A percentile compares a stretch with the other conserved stretches of the same genome.
These are phyloP conservation scores for Aporrectodea caliginosa DNA, from an alignment of 1,140 invertebrate genomes.

Conservation along the genomic window DNA sequence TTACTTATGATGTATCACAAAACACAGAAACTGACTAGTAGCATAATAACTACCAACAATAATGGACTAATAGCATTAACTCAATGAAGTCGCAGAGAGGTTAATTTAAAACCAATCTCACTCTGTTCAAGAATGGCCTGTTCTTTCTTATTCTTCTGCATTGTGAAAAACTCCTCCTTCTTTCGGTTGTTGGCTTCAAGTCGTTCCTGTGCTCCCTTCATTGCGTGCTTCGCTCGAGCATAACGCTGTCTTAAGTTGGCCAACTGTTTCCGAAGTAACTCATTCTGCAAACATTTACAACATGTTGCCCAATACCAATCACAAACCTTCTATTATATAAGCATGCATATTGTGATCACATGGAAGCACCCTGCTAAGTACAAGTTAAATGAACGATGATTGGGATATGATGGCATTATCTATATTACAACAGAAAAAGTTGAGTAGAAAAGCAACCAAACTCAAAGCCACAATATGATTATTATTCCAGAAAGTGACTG, in stretches of 20 bases:
- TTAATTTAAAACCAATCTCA: neutral
- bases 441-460: no score
- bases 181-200: neutral
- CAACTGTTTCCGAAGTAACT: neutral
- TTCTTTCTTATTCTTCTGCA: neutral
- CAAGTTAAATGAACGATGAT: no score
- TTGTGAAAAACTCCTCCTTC: neutral
- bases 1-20: neutral
- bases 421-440: no score
- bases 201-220: neutral
- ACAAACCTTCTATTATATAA: no score
- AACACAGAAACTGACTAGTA: neutral
- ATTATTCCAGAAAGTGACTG: no score
- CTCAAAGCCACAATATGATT: no score
- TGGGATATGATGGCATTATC: no score
- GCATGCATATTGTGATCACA: no score
- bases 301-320: neutral
- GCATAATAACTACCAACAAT: neutral
- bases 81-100: neutral
- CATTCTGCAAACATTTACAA: neutral
- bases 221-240: neutral
- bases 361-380: no score
- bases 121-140: neutral
- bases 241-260: neutral
- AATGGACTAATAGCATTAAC: neutral